phyloP scores from a whole-genome alignment of 1,140 invertebrate species.

The roundworm (Caenorhabditis elegans) region DNA sequence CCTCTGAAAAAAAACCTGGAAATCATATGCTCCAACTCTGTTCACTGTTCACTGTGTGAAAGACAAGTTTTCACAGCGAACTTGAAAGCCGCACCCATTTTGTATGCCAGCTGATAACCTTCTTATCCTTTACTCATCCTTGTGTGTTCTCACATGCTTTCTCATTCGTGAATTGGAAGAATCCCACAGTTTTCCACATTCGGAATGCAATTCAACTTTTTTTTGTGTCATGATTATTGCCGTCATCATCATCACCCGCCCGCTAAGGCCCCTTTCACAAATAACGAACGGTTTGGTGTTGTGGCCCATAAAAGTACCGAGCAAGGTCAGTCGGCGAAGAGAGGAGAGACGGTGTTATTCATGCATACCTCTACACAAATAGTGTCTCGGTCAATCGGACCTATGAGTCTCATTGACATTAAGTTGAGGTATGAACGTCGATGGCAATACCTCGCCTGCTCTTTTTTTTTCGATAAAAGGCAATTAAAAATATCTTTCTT shows the following conservation, averaged over 20 bases:
- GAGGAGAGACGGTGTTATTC: background rate
- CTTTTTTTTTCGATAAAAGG: too few relatives aligned
- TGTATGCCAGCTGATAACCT: too few relatives aligned
- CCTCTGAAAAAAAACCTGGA: too few relatives aligned
- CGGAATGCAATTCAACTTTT: slow-evolving; percentile 6
- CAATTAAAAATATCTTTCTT: too few relatives aligned
- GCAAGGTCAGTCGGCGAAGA: background rate
- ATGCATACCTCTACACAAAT: slow-evolving; percentile 21
- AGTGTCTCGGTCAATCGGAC: background rate
- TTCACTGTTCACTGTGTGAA: too few relatives aligned
- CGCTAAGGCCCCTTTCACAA: background rate
- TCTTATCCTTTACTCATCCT: background rate
- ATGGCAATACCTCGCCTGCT: too few relatives aligned
- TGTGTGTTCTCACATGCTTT: background rate
- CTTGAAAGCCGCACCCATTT: too few relatives aligned
- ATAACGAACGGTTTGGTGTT: slow-evolving; percentile 16
- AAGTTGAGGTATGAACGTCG: too few relatives aligned
- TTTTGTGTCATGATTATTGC: background rate
- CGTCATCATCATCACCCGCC: slow-evolving; percentile 5
- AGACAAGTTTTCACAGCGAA: too few relatives aligned
- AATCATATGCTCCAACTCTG: too few relatives aligned
- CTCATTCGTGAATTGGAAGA: too few relatives aligned
- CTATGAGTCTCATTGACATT: background rate
- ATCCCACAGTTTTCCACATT: background rate
- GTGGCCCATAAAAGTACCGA: slow-evolving; percentile 28